Evolutionary conservation across 2,797 vertebrate species (phyloP), one percentile per base, ranked within the genome.

Genomic region (Aythya fuligula): DNA sequence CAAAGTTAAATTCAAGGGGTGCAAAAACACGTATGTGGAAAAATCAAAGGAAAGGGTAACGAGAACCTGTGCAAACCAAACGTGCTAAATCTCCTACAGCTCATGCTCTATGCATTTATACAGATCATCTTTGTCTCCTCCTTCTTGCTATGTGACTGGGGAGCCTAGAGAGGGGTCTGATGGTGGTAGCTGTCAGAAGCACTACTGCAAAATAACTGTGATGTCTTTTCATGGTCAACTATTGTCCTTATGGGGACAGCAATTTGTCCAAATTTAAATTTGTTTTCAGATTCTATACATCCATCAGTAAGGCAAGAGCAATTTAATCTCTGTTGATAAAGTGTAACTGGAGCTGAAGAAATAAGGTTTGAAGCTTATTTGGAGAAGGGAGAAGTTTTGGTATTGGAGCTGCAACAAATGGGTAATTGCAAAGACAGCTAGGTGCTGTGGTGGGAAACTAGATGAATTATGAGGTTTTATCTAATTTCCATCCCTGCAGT

Each of bases 381-480:
- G 74, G 61, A 62, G n/a, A n/a, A 81, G 20, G 22, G 39, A 66
- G 51, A 53, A 7, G 9, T 64, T 88, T 81, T 83, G 43, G 58
- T 80, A 58, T 77, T 60, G 47, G 64, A 76, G 65, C 11, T 69
- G 58, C 70, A 38, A 17, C 19, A 53, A 91, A 72, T 24, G 62
- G 13, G 60, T 85, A 49, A 64, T 86, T 83, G 60, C 43, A 43
- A 66, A 89, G 67, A 64, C 43, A 84, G 5, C 28, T 73, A 67
- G 53, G 43, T 89, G 38, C 60, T 79, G 62, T 54, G 21, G 89
- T 82, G 64, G 41, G 85, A 93, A 72, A 74, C 67, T n/a, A 81
- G 77, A 82, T 72, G 64, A 94, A 78, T 77, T n/a, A 65, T 6
- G 78, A 92, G 18, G 45, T 87, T 94, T 96, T 74, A 73, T 93